A percentile compares a stretch with the other conserved stretches of the same genome.
Evolutionary conservation across 92 coral and sea anemone species (phyloP).

Genomic region (Paragorgia papillata): DNA sequence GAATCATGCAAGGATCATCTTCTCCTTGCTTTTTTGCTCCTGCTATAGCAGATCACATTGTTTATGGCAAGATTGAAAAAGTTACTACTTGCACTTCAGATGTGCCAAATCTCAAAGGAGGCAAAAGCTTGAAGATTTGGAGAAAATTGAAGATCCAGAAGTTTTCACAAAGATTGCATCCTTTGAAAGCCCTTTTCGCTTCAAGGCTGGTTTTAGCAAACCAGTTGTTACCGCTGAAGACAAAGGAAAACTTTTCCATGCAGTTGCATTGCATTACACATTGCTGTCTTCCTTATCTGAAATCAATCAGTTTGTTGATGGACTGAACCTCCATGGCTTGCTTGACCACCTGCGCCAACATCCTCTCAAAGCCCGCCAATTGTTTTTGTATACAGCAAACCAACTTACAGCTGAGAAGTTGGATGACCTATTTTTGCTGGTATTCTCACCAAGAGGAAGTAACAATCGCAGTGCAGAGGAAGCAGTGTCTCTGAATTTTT

Average conservation of each 20-base stretch:
- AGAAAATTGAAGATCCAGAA: constrained; percentile 27
- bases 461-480: constrained; percentile 40
- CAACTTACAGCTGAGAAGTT: constrained; percentile 27
- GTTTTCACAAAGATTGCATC: constrained; percentile 32
- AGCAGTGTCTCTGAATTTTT: constrained; percentile 37
- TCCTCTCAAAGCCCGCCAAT: constrained; percentile 19
- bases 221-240: constrained; percentile 38
- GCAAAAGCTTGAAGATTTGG: constrained; percentile 31
- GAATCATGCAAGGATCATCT: constrained; percentile 47
- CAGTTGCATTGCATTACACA: constrained; percentile 39
- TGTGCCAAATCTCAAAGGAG: constrained; percentile 32
- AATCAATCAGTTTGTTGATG: constrained; percentile 4
- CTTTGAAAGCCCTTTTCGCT: constrained; percentile 38
- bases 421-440: constrained; percentile 11
- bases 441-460: constrained; percentile 44
- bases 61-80: constrained; percentile 35
- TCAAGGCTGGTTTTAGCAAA: constrained; percentile 50
- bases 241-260: constrained; percentile 43
- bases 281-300: constrained; percentile 5
- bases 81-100: constrained; percentile 27
- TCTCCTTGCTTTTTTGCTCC: constrained; percentile 51
- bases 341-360: constrained; percentile 25
- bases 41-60: constrained; percentile 34
- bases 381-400: constrained; percentile 24
- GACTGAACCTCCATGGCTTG: constrained; percentile 21